Evolutionary conservation across 2,888 invertebrate genomes (phyloP).

Genomic region (Ceriagrion tenellum): DNA sequence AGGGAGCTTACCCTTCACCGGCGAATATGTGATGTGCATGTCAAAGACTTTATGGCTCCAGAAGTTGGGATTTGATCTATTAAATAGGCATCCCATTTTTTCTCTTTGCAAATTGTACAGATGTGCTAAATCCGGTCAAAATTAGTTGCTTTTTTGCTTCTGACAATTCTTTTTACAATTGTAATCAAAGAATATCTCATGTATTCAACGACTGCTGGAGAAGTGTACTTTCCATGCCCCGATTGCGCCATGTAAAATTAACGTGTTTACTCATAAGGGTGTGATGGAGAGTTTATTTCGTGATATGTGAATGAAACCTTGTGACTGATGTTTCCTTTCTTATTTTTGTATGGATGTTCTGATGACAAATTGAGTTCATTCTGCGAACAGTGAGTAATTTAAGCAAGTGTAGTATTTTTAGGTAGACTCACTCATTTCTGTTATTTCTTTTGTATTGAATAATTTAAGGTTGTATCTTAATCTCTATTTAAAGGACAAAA

Average conservation of each 20-base stretch:
- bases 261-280: slow-evolving; percentile 51
- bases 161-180: slow-evolving; percentile 53
- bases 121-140: slow-evolving; percentile 61
- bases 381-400: slow-evolving; percentile 60
- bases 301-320: slow-evolving; percentile 62
- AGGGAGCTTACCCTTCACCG: slow-evolving; percentile 50
- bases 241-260: slow-evolving; percentile 52
- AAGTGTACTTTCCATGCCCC: slow-evolving; percentile 49
- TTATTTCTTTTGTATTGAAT: slow-evolving; percentile 58
- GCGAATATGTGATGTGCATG: slow-evolving; percentile 62
- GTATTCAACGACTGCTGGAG: slow-evolving; percentile 57
- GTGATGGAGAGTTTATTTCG: slow-evolving; percentile 60
- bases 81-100: slow-evolving; percentile 60
- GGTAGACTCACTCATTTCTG: slow-evolving; percentile 61
- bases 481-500: slow-evolving; percentile 65
- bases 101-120: slow-evolving; percentile 64
- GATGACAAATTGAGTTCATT: slow-evolving; percentile 63
- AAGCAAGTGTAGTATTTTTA: slow-evolving; percentile 65
- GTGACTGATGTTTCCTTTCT: slow-evolving; percentile 64
- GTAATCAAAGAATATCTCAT: slow-evolving; percentile 49
- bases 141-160: slow-evolving; percentile 63
- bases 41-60: slow-evolving; percentile 60
- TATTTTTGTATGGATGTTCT: slow-evolving; percentile 64
- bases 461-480: slow-evolving; percentile 66
- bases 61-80: slow-evolving; percentile 61